These are phyloP conservation scores for Embiotoca jacksoni DNA, from an alignment of 2,113 vertebrate species.

Conservation along the genomic window DNA sequence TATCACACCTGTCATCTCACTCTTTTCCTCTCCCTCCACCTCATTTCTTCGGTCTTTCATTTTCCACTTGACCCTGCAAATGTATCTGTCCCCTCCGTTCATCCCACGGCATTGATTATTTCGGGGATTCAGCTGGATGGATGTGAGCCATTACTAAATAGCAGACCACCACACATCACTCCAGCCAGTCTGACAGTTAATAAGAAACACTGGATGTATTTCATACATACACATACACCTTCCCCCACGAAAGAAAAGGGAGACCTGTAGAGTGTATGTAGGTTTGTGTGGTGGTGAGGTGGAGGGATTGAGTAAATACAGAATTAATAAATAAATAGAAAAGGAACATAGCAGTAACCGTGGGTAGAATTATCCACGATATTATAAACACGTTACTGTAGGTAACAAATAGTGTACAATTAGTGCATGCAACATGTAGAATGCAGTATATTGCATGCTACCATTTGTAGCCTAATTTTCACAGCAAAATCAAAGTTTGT, in stretches of 20 bases:
- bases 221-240: constrained; percentile 55
- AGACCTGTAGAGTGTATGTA: constrained; percentile 4
- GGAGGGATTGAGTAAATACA: background rate
- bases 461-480: constrained; percentile 12
- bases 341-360: background rate
- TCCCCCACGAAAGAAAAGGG: constrained; percentile 22
- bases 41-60: constrained; percentile 69
- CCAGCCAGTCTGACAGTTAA: constrained; percentile 72
- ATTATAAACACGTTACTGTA: background rate
- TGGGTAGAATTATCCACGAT: background rate
- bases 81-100: constrained; percentile 64
- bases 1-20: constrained; percentile 29
- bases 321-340: constrained; percentile 26
- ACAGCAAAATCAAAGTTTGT: constrained; percentile 4
- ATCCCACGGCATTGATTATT: constrained; percentile 76
- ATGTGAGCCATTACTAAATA: constrained; percentile 76
- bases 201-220: constrained; percentile 69
- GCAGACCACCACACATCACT: constrained; percentile 73
- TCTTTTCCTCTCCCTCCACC: constrained; percentile 12
- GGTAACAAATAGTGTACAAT: constrained; percentile 21
- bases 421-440: background rate
- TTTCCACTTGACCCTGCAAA: constrained; percentile 73
- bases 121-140: constrained; percentile 61
- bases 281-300: background rate
- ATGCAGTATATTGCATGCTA: background rate